Percentiles rank a stretch among this genome's conserved stretches.
Evolutionary conservation across 2,113 vertebrate genomes (phyloP).

Genomic region (Platycercus adscitus): DNA sequence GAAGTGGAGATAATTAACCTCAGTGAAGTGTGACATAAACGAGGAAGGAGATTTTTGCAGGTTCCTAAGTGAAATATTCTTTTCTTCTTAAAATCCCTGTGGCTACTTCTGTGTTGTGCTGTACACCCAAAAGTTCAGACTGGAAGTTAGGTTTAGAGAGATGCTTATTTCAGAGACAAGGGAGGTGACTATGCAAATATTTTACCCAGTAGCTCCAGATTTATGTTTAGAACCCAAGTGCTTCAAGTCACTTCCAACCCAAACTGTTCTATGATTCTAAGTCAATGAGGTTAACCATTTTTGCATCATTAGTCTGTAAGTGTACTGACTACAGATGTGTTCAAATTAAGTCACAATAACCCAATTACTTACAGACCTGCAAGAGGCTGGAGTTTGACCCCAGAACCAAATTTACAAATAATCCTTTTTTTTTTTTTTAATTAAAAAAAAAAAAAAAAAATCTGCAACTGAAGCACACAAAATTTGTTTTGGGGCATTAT

Average conservation of each 20-base stretch:
- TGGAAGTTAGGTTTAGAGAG: not conserved
- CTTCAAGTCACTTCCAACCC: not conserved
- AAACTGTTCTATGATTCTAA: not conserved
- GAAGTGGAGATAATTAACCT: conserved; percentile 18
- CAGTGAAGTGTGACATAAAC: not conserved
- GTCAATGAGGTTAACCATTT: not conserved
- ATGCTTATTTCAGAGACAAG: not conserved
- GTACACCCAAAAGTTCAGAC: not conserved
- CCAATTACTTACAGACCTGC: not conserved
- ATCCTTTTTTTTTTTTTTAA: not conserved
- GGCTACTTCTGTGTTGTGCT: not conserved
- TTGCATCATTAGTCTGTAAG: not conserved
- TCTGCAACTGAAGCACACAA: not conserved
- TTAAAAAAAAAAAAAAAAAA: not conserved
- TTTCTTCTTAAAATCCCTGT: not conserved
- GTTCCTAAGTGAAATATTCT: not conserved
- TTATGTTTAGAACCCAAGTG: not conserved
- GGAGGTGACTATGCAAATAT: not conserved
- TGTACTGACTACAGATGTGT: not conserved
- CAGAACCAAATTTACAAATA: not conserved
- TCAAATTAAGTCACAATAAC: not conserved
- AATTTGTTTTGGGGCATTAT: not conserved
- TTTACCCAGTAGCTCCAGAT: not conserved
- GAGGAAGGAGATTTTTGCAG: not conserved
- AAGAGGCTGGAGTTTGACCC: not conserved